Conservation (phyloP, 2,113 vertebrate genomes). For the Thermophis baileyi region DNA sequence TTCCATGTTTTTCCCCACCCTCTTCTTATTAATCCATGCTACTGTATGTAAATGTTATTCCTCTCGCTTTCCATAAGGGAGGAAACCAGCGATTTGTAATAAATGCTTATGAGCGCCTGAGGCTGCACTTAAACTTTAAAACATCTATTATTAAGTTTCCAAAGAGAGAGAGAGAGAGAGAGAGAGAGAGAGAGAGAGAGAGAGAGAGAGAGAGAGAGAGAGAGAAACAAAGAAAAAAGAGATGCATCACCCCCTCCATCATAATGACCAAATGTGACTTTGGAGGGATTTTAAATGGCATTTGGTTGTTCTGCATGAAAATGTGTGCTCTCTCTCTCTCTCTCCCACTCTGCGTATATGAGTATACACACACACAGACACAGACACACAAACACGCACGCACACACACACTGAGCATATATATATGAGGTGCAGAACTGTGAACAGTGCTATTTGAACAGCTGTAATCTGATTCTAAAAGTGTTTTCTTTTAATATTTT, state of each 20-base stretch:
- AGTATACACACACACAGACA: background rate
- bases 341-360: conserved; percentile 20
- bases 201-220: no score
- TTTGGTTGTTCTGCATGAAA: conserved; percentile 83
- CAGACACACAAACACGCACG: background rate
- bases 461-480: conserved; percentile 88
- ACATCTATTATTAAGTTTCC: conserved; percentile 98
- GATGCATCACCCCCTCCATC: conserved; percentile 53
- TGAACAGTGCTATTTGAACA: conserved; percentile 83
- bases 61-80: conserved; percentile 78
- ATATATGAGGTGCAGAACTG: conserved; percentile 75
- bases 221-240: background rate
- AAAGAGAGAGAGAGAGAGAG: conserved; percentile 56
- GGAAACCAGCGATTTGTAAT: conserved; percentile 90
- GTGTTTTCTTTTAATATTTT: conserved; percentile 66
- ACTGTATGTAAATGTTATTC: conserved; percentile 92
- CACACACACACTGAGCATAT: background rate
- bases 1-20: conserved; percentile 69
- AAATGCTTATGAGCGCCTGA: conserved; percentile 91
- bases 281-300: conserved; percentile 85
- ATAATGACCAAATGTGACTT: conserved; percentile 90
- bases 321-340: conserved; percentile 3
- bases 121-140: conserved; percentile 99
- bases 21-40: conserved; percentile 83
- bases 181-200: background rate